phyloP scores from a whole-genome alignment of 2,797 vertebrate genomes.

The Artibeus lituratus region DNA sequence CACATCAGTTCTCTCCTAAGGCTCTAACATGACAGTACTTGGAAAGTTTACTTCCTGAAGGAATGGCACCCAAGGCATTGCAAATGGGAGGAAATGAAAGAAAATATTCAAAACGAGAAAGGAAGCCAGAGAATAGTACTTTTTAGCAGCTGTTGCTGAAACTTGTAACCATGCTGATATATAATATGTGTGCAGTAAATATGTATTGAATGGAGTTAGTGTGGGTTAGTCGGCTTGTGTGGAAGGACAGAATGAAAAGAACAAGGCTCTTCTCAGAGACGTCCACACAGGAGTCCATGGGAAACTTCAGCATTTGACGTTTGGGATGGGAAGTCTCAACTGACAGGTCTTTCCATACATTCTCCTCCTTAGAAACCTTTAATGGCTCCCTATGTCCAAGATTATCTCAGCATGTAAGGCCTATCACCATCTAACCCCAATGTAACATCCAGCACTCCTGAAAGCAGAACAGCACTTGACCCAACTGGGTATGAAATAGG shows the following conservation, averaged over 20 bases:
- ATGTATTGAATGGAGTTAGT: neutral
- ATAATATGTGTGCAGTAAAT: neutral
- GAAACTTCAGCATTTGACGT: neutral
- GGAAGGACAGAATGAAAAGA: neutral
- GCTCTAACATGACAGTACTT: constrained; percentile 63
- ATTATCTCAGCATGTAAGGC: neutral
- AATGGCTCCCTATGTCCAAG: neutral
- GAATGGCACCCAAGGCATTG: constrained; percentile 46
- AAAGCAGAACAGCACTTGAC: neutral
- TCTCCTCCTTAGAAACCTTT: neutral
- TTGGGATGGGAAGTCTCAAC: neutral
- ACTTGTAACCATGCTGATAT: neutral
- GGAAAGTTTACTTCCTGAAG: constrained; percentile 67
- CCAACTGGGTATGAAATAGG: neutral
- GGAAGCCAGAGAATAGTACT: constrained; percentile 35
- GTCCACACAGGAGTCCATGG: neutral
- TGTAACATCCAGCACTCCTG: neutral
- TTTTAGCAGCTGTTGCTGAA: constrained; percentile 50
- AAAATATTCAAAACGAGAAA: constrained; percentile 58
- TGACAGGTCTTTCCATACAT: neutral
- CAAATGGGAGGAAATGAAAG: constrained; percentile 66
- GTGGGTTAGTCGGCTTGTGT: neutral
- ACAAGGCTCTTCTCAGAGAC: neutral
- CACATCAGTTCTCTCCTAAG: constrained; percentile 70
- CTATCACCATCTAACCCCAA: neutral